These are phyloP conservation scores for Hypomecis atomaria DNA, from an alignment of 2,888 invertebrate genomes.

Conservation along the genomic window DNA sequence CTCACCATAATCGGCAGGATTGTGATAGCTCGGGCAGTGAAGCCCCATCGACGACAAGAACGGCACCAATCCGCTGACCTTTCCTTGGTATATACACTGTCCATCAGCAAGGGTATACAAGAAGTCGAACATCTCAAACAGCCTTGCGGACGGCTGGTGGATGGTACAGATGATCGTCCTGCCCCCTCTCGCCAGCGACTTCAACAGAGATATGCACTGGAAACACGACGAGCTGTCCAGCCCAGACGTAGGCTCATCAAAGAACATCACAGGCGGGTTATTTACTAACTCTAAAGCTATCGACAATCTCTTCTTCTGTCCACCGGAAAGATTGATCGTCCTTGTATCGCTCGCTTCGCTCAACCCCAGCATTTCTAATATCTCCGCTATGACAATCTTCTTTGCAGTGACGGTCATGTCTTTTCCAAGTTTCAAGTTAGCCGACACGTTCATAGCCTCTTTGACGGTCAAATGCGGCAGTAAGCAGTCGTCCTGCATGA, in stretches of 20 bases:
- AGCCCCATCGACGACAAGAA: constrained; percentile 94
- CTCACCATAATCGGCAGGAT: constrained; percentile 97
- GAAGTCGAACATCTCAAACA: constrained; percentile 98
- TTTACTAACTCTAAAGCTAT: constrained; percentile 97
- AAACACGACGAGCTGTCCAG: constrained; percentile 97
- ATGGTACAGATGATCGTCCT: constrained; percentile 98
- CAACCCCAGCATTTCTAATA: constrained; percentile 93
- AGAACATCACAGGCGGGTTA: constrained; percentile 98
- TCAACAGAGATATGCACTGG: constrained; percentile 95
- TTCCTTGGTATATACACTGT: constrained; percentile 96
- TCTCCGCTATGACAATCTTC: constrained; percentile 92
- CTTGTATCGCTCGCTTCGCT: constrained; percentile 91
- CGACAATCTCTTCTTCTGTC: constrained; percentile 95
- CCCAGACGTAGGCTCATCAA: constrained; percentile 97
- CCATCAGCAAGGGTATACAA: constrained; percentile 96
- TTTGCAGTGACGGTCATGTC: constrained; percentile 89
- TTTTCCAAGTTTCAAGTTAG: constrained; percentile 95
- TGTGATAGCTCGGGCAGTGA: constrained; percentile 97
- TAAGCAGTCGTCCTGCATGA: constrained; percentile 97
- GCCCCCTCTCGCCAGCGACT: constrained; percentile 93
- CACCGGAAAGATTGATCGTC: constrained; percentile 93
- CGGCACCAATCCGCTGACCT: constrained; percentile 92
- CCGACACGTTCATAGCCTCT: constrained; percentile 97
- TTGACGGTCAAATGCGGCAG: constrained; percentile 95
- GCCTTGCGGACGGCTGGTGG: constrained; percentile 97